Percentiles rank a stretch among this genome's conserved stretches.
Evolutionary conservation across 2,113 vertebrate genomes (phyloP).

Genomic region (Platysteira castanea): DNA sequence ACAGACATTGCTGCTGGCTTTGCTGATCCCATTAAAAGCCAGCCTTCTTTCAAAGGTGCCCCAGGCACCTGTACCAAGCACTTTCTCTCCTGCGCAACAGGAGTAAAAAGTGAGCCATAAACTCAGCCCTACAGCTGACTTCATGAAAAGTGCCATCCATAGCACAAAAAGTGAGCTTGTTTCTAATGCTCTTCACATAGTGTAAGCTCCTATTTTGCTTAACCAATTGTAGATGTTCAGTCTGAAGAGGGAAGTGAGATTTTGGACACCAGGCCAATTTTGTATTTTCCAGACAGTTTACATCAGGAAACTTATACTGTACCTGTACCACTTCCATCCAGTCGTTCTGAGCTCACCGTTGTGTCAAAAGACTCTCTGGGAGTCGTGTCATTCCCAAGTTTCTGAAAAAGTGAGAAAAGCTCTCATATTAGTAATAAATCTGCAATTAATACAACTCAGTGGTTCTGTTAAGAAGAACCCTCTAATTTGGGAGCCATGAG

Average conservation of each 20-base stretch:
- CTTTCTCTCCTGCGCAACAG: neutral
- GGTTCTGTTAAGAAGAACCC: neutral
- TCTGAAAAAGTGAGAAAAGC: slow-evolving; percentile 64
- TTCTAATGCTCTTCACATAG: neutral
- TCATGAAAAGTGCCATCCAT: neutral
- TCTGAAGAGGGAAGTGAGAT: neutral
- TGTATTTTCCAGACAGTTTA: neutral
- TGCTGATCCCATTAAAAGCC: neutral
- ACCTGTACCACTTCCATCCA: slow-evolving; percentile 83
- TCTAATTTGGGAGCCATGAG: neutral
- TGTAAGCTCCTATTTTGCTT: neutral
- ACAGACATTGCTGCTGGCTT: neutral
- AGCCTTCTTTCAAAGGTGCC: accelerated
- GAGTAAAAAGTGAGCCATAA: neutral
- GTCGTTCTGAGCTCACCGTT: slow-evolving; percentile 73
- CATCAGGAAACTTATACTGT: neutral
- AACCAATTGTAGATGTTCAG: neutral
- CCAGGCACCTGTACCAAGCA: neutral
- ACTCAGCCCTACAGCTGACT: neutral
- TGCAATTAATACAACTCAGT: neutral
- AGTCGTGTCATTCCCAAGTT: slow-evolving; percentile 68
- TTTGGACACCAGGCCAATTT: neutral
- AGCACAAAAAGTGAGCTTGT: neutral
- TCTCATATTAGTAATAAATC: neutral
- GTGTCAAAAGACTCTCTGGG: slow-evolving; percentile 68